A percentile compares a stretch with the other conserved stretches of the same genome.
Conservation (phyloP, 2,888 invertebrate genomes). For the Dermolepida albohirtum region DNA sequence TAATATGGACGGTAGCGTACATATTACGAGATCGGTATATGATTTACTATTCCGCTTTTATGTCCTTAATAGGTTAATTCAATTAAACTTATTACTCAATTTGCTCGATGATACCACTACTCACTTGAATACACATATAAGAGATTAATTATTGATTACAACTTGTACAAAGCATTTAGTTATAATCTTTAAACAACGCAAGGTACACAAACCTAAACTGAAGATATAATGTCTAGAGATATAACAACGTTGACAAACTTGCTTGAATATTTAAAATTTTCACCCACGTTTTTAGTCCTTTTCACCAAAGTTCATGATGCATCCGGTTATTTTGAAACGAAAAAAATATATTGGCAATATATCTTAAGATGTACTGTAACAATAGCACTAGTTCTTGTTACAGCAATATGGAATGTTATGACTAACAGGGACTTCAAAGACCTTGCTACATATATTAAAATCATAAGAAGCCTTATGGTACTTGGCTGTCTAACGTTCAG, state of each 20-base stretch:
- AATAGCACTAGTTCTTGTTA: background rate
- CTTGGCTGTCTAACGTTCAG: constrained; percentile 29
- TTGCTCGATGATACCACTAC: too few relatives aligned
- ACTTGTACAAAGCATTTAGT: too few relatives aligned
- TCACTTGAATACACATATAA: too few relatives aligned
- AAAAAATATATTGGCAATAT: constrained; percentile 43
- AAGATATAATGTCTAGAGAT: background rate
- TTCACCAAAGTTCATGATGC: constrained; percentile 4
- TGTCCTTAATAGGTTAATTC: too few relatives aligned
- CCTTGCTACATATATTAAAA: constrained; percentile 29
- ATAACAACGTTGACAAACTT: background rate
- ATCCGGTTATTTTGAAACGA: constrained; percentile 1
- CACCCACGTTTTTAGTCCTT: constrained; percentile 27
- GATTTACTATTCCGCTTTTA: too few relatives aligned
- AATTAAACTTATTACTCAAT: too few relatives aligned
- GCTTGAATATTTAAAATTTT: constrained; percentile 25
- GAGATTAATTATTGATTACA: too few relatives aligned
- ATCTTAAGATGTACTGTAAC: constrained; percentile 36
- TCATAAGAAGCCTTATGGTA: constrained; percentile 26
- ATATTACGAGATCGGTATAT: too few relatives aligned
- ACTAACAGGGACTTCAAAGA: constrained; percentile 8
- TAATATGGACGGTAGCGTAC: too few relatives aligned
- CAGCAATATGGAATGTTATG: constrained; percentile 7
- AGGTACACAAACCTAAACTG: too few relatives aligned
- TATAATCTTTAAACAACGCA: too few relatives aligned